Conservation (phyloP, 2,113 vertebrate genomes). For the Pavo muticus region DNA sequence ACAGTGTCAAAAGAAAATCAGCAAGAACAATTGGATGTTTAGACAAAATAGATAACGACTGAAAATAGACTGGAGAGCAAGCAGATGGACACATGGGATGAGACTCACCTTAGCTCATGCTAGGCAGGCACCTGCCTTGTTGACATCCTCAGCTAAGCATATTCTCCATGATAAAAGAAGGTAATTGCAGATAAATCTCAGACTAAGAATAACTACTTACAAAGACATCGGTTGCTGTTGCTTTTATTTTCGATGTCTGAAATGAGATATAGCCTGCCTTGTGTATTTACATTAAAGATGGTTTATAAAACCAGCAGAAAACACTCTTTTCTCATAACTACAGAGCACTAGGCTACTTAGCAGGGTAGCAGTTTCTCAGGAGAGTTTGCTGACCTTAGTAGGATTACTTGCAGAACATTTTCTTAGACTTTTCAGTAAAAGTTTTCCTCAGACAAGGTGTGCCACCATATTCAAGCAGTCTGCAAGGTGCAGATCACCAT, state of each 20-base stretch:
- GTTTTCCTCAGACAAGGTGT: background rate
- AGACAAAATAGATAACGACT: background rate
- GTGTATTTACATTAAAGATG: background rate
- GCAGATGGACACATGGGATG: background rate
- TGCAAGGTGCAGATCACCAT: background rate
- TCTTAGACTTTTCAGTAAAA: background rate
- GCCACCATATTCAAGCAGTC: background rate
- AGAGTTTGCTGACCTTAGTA: background rate
- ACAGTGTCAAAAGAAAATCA: background rate
- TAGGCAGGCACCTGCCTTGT: background rate
- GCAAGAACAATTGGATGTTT: background rate
- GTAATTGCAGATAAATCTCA: background rate
- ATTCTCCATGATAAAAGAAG: background rate
- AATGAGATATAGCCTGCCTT: background rate
- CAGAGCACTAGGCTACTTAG: background rate
- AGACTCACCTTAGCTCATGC: background rate
- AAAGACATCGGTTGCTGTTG: background rate
- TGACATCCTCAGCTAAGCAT: background rate
- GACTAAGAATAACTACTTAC: background rate
- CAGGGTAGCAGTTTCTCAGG: background rate
- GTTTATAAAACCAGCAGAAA: background rate
- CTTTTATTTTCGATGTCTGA: background rate
- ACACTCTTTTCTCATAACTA: background rate
- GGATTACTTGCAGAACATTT: background rate
- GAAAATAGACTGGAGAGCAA: background rate